Conservation (phyloP, 2,113 vertebrate species). For the Lichenostomus cassidix region DNA sequence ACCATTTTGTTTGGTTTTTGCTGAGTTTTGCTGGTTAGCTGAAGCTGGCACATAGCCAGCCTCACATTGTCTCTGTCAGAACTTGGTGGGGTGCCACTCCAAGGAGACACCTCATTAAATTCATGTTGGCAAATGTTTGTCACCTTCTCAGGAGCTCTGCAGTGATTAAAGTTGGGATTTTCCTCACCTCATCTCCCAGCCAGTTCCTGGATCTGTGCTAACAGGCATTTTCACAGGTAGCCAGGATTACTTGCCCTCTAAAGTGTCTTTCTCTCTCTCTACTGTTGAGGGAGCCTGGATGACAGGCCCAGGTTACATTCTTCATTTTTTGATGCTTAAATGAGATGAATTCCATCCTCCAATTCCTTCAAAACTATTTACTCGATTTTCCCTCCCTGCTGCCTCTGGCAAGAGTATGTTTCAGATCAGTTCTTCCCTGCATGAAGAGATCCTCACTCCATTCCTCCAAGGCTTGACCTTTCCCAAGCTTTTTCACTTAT, state of each 20-base stretch:
- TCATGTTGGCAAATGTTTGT: neutral
- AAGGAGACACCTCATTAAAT: neutral
- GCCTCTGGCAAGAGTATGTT: neutral
- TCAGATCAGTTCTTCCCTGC: neutral
- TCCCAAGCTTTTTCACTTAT: neutral
- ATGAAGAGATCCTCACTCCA: neutral
- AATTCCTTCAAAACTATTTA: conserved; percentile 19
- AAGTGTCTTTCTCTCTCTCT: neutral
- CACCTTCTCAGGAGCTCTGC: neutral
- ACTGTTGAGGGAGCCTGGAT: neutral
- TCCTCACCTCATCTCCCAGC: neutral
- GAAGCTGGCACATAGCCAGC: neutral
- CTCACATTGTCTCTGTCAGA: neutral
- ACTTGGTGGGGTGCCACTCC: neutral
- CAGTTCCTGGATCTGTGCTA: neutral
- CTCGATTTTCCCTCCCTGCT: neutral
- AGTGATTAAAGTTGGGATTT: neutral
- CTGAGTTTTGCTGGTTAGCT: neutral
- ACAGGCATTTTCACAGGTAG: neutral
- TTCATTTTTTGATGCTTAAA: neutral
- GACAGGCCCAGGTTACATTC: neutral
- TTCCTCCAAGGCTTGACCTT: conserved; percentile 39
- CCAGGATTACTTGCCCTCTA: neutral
- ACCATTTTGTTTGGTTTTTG: neutral
- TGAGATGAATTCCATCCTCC: neutral